Conservation (phyloP, 2,888 invertebrate species). For the Phaedon cochleariae region DNA sequence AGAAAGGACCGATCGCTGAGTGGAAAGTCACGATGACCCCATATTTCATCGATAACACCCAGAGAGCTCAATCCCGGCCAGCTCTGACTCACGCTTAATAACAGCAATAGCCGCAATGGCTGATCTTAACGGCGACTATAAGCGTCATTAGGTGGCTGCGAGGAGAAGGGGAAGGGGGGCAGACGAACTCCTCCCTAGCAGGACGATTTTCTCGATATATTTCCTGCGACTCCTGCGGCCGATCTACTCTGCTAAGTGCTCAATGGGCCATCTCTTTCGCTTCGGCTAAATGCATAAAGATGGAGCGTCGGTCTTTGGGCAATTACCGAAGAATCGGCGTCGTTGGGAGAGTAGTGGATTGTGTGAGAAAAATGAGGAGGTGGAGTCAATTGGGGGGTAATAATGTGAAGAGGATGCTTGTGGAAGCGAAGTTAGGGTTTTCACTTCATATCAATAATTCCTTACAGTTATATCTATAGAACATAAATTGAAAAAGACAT, state of each 20-base stretch:
- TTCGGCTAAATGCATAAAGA: conserved; percentile 54
- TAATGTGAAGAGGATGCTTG: background rate
- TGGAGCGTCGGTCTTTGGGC: conserved; percentile 45
- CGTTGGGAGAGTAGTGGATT: background rate
- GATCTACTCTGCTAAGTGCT: conserved; percentile 56
- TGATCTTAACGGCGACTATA: conserved; percentile 54
- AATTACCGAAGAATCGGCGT: conserved; percentile 31
- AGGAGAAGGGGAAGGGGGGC: conserved; percentile 37
- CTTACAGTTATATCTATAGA: too few relatives aligned
- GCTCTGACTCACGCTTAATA: conserved; percentile 26
- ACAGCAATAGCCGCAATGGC: conserved; percentile 48
- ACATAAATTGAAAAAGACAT: too few relatives aligned
- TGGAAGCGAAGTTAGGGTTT: too few relatives aligned
- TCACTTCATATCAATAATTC: too few relatives aligned
- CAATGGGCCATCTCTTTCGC: conserved; percentile 61
- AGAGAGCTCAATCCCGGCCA: conserved; percentile 25
- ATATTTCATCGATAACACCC: conserved; percentile 15
- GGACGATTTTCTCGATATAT: conserved; percentile 53
- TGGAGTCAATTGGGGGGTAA: background rate
- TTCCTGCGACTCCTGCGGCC: conserved; percentile 48
- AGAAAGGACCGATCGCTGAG: background rate
- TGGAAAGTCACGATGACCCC: background rate
- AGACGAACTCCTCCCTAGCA: conserved; percentile 37
- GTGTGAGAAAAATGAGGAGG: background rate
- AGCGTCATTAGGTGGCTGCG: conserved; percentile 58